phyloP scores from a whole-genome alignment of 2,797 vertebrate genomes.

The Siniperca undulata region DNA sequence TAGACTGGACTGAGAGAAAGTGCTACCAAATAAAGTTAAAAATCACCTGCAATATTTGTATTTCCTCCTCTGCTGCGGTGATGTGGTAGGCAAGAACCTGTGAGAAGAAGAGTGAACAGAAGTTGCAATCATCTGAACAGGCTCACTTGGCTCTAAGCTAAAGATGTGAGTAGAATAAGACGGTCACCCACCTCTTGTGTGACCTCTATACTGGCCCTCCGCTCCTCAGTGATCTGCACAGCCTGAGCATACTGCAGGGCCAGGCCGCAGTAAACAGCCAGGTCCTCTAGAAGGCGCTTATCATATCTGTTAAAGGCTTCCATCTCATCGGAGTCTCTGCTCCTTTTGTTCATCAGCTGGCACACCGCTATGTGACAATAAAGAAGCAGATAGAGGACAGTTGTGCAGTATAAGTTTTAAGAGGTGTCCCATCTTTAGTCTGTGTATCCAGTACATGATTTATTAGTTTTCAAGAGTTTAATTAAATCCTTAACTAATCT shows the following conservation, averaged over 20 bases:
- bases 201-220: constrained; percentile 72
- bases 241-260: constrained; percentile 69
- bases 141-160: not conserved
- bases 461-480: not conserved
- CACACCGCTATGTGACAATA: constrained; percentile 63
- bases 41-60: constrained; percentile 69
- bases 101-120: not conserved
- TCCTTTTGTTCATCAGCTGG: constrained; percentile 70
- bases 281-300: constrained; percentile 74
- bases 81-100: constrained; percentile 75
- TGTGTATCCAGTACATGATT: not conserved
- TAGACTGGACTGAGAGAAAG: not conserved
- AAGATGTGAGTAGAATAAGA: not conserved
- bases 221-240: constrained; percentile 66
- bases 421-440: not conserved
- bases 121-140: not conserved
- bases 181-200: constrained; percentile 71
- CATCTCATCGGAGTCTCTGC: constrained; percentile 53
- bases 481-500: not conserved
- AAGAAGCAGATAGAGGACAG: not conserved
- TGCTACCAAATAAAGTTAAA: not conserved
- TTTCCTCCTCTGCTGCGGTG: constrained; percentile 69
- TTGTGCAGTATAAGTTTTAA: not conserved
- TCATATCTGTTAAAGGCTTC: constrained; percentile 72
- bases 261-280: constrained; percentile 74